Conservation (phyloP, 1,140 invertebrate species). For the Papilio helenus region DNA sequence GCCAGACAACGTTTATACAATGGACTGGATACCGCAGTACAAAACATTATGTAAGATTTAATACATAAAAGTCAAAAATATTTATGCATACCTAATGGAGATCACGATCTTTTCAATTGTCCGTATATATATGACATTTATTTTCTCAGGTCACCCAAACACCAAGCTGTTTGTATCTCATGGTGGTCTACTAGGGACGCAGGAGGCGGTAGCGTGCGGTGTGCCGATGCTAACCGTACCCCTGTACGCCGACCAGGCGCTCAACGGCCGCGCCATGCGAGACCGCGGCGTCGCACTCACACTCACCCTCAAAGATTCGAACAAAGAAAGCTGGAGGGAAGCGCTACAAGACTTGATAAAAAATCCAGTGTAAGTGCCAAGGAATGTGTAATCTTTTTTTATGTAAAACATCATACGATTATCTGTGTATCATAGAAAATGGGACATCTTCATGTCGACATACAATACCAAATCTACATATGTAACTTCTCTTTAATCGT, state of each 20-base stretch:
- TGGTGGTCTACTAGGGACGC: constrained; percentile 84
- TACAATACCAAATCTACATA: too few relatives aligned
- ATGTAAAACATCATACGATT: background rate
- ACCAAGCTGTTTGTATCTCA: constrained; percentile 84
- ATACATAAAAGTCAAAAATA: too few relatives aligned
- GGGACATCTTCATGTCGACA: background rate
- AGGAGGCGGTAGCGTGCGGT: constrained; percentile 83
- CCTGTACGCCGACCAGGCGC: constrained; percentile 85
- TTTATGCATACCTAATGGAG: too few relatives aligned
- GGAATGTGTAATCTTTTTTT: background rate
- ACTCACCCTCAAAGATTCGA: constrained; percentile 63
- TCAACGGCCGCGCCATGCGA: constrained; percentile 74
- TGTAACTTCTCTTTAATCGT: too few relatives aligned
- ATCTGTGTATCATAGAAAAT: background rate
- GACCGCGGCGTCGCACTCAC: constrained; percentile 72
- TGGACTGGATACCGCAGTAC: constrained; percentile 87
- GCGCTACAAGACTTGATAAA: constrained; percentile 71
- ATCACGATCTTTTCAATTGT: background rate
- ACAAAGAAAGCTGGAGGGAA: constrained; percentile 61
- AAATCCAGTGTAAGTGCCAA: constrained; percentile 66
- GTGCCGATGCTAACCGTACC: constrained; percentile 84
- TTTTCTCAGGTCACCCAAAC: constrained; percentile 79
- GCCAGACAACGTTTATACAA: constrained; percentile 85
- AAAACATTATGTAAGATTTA: constrained; percentile 84
- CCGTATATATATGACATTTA: background rate